A percentile compares a stretch with the other conserved stretches of the same genome.
Conservation (phyloP, 2,888 invertebrate genomes). For the Abscondita cerata region DNA sequence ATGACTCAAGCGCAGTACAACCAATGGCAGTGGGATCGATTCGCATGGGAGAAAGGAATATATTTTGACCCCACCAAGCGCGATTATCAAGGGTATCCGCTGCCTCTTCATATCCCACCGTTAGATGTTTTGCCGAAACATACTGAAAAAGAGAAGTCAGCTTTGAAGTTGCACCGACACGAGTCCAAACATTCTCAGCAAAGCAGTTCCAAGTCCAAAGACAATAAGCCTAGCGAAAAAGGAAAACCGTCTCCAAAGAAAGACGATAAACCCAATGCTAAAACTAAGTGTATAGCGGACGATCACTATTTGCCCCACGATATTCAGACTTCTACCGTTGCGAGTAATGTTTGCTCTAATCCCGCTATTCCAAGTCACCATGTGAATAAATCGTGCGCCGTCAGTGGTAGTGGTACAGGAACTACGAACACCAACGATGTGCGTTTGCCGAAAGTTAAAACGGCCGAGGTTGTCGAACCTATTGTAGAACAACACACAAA, state of each 20-base stretch:
- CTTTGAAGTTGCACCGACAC: constrained; percentile 49
- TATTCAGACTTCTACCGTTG: not conserved
- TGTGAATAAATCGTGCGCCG: constrained; percentile 11
- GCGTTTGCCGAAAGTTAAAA: constrained; percentile 25
- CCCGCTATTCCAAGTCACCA: constrained; percentile 8
- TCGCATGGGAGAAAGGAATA: constrained; percentile 65
- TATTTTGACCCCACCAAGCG: constrained; percentile 64
- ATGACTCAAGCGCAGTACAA: constrained; percentile 66
- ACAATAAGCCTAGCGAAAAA: constrained; percentile 36
- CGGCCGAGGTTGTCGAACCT: constrained; percentile 27
- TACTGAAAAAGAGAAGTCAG: constrained; percentile 50
- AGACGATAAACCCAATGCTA: constrained; percentile 36
- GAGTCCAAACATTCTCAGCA: constrained; percentile 46
- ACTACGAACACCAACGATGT: constrained; percentile 14
- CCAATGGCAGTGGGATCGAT: constrained; percentile 68
- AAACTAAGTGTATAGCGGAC: constrained; percentile 19
- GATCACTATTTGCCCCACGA: constrained; percentile 13
- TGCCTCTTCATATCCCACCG: constrained; percentile 53
- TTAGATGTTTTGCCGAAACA: constrained; percentile 54
- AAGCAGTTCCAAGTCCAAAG: constrained; percentile 39
- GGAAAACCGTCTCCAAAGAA: constrained; percentile 45
- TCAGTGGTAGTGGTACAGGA: not conserved
- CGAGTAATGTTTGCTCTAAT: not conserved
- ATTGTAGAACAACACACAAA: constrained; percentile 21
- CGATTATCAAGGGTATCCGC: constrained; percentile 54